These are phyloP conservation scores for Stenolophus ochropezus DNA, from an alignment of 2,888 invertebrate genomes.

Conservation along the genomic window DNA sequence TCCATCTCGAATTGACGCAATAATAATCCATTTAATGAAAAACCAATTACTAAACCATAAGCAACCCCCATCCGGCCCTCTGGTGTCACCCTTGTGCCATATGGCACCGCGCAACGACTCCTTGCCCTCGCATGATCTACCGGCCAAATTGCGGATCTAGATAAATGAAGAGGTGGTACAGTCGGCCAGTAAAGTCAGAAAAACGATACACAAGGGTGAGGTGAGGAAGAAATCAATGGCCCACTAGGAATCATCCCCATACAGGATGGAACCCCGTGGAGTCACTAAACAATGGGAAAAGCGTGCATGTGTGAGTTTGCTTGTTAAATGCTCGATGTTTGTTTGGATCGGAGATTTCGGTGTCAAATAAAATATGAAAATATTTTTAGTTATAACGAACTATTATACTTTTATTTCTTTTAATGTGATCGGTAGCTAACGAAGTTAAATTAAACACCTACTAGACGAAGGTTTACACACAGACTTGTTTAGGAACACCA, in stretches of 20 bases:
- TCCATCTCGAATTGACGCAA: slow-evolving; percentile 11
- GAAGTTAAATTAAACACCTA: no score
- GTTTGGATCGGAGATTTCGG: not conserved
- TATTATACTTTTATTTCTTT: no score
- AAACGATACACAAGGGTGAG: slow-evolving; percentile 43
- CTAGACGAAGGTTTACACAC: no score
- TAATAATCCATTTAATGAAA: slow-evolving; percentile 27
- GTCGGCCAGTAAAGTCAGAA: slow-evolving; percentile 63
- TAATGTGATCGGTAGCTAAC: no score
- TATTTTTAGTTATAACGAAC: no score
- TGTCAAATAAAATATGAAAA: no score
- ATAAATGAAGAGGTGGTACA: slow-evolving; percentile 71
- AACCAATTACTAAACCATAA: slow-evolving; percentile 32
- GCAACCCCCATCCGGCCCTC: slow-evolving; percentile 59
- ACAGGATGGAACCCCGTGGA: slow-evolving; percentile 66
- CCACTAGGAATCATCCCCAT: slow-evolving; percentile 65
- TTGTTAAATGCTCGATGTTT: not conserved
- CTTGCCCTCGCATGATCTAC: slow-evolving; percentile 57
- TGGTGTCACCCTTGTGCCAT: slow-evolving; percentile 55
- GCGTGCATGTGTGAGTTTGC: not conserved
- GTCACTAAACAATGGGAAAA: slow-evolving; percentile 65
- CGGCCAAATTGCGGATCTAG: slow-evolving; percentile 69
- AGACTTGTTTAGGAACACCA: no score
- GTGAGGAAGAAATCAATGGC: slow-evolving; percentile 61
- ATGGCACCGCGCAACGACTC: slow-evolving; percentile 42